Conservation (phyloP, 2,888 invertebrate genomes). For the Lacanobia wlatinum region DNA sequence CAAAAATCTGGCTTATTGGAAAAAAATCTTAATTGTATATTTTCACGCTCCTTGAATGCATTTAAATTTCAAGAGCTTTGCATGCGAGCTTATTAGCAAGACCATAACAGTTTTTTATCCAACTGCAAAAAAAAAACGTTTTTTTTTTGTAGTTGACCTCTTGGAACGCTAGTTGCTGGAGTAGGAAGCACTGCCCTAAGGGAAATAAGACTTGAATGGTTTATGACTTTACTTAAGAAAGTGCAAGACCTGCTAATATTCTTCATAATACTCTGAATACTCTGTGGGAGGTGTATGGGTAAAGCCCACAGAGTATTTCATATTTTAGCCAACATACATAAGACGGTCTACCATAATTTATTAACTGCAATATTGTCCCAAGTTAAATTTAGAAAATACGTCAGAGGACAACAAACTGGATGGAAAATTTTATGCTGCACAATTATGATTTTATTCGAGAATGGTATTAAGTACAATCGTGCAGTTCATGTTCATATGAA, state of each 20-base stretch:
- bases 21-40: too few relatives aligned
- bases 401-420: not conserved
- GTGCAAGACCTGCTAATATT: not conserved
- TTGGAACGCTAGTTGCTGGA: not conserved
- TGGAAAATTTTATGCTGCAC: conserved; percentile 8
- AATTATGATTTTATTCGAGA: conserved; percentile 10
- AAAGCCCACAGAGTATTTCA: not conserved
- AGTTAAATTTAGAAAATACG: not conserved
- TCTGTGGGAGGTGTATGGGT: too few relatives aligned
- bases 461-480: conserved; percentile 10
- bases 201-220: not conserved
- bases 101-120: not conserved
- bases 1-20: not conserved
- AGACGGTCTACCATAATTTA: not conserved
- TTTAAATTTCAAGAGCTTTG: not conserved
- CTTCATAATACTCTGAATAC: not conserved
- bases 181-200: not conserved
- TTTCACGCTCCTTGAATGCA: not conserved
- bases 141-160: not conserved
- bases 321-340: not conserved
- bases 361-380: too few relatives aligned
- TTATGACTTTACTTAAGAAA: conserved; percentile 8
- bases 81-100: conserved; percentile 3
- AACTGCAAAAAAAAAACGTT: not conserved
- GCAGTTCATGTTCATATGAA: conserved; percentile 12